These are phyloP conservation scores for Apteryx mantelli DNA, from an alignment of 2,113 vertebrate species.

Conservation along the genomic window DNA sequence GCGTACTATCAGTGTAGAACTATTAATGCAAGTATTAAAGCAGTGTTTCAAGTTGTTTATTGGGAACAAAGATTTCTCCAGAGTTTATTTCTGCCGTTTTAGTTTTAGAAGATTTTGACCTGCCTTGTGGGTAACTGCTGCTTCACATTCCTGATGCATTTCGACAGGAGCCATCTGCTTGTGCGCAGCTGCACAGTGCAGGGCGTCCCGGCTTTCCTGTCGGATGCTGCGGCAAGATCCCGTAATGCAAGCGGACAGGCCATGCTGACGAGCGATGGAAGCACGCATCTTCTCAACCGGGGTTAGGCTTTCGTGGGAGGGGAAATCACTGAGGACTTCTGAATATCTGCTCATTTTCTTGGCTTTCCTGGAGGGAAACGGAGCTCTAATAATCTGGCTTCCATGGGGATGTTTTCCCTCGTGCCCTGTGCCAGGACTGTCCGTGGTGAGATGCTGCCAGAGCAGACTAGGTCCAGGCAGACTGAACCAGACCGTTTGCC, in stretches of 20 bases:
- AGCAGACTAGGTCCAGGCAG: neutral
- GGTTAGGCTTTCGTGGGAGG: neutral
- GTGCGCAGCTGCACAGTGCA: accelerated
- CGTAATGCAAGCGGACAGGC: neutral
- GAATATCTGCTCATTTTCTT: neutral
- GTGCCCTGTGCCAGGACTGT: neutral
- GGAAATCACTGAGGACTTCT: neutral
- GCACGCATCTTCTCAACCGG: neutral
- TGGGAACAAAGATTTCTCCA: neutral
- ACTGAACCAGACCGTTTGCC: neutral
- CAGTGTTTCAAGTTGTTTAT: neutral
- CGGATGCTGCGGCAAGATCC: accelerated
- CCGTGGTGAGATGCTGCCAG: neutral
- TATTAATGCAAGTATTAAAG: neutral
- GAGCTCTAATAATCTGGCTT: neutral
- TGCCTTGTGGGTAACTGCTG: neutral
- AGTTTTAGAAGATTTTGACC: neutral
- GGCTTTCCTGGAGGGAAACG: neutral
- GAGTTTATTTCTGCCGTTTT: neutral
- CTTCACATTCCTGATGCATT: neutral
- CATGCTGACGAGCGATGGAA: neutral
- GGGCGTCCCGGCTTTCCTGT: neutral
- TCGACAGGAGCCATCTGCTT: neutral
- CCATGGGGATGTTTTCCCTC: neutral
- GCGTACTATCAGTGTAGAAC: neutral